Conservation (phyloP, 2,888 invertebrate species). For the Lymantria dispar region DNA sequence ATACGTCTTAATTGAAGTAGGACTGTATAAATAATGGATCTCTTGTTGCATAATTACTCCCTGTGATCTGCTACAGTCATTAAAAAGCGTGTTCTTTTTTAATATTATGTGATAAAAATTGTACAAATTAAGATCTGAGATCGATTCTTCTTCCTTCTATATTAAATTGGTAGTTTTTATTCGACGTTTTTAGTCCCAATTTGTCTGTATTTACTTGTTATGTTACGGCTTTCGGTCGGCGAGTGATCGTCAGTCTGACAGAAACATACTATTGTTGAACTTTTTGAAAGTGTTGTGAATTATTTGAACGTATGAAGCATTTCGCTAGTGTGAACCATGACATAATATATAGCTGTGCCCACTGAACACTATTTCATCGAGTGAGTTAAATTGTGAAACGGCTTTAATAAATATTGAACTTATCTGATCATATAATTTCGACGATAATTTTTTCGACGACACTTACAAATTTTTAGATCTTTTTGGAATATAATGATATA, state of each 20-base stretch:
- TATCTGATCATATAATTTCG: too few relatives aligned
- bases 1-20: too few relatives aligned
- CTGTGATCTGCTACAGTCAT: too few relatives aligned
- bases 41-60: too few relatives aligned
- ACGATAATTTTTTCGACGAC: too few relatives aligned
- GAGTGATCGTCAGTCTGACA: slow-evolving; percentile 13
- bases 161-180: slow-evolving; percentile 59
- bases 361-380: background rate
- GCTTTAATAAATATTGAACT: too few relatives aligned
- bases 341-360: slow-evolving; percentile 3
- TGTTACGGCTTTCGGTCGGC: slow-evolving; percentile 18
- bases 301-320: slow-evolving; percentile 22
- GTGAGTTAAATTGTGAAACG: background rate
- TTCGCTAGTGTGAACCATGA: slow-evolving; percentile 20
- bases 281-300: slow-evolving; percentile 1
- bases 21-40: too few relatives aligned
- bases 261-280: slow-evolving; percentile 35
- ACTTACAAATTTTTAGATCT: too few relatives aligned
- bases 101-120: slow-evolving; percentile 71
- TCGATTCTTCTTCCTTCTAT: slow-evolving; percentile 64
- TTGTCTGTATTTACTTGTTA: slow-evolving; percentile 40
- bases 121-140: slow-evolving; percentile 77
- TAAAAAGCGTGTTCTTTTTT: slow-evolving; percentile 26
- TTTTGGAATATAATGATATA: too few relatives aligned
- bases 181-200: slow-evolving; percentile 61